A percentile compares a stretch with the other conserved stretches of the same genome.
Evolutionary conservation across 30 jellyfish, hydroid and myxozoan genomes (phyloP).

Genomic region (Hydractinia echinata): DNA sequence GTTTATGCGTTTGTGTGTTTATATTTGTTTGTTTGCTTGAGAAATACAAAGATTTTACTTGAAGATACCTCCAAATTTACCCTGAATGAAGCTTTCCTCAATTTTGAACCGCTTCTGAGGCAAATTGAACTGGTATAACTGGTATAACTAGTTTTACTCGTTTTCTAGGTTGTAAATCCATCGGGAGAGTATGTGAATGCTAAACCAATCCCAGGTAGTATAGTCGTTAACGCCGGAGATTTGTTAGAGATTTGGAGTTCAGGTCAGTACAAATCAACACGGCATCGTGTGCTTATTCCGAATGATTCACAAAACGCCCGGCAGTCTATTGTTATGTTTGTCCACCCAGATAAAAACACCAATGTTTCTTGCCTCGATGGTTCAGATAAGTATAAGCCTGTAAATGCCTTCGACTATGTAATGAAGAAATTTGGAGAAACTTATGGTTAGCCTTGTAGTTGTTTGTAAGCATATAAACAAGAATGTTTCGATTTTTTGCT

Average conservation of each 20-base stretch:
- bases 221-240: conserved; percentile 39
- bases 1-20: too few relatives aligned
- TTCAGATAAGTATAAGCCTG: conserved; percentile 33
- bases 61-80: too few relatives aligned
- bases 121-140: not conserved
- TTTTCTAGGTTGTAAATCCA: conserved; percentile 25
- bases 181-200: conserved; percentile 26
- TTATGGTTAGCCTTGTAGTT: not conserved
- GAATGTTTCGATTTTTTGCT: too few relatives aligned
- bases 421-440: not conserved
- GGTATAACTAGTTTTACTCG: not conserved
- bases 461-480: too few relatives aligned
- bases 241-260: conserved; percentile 36
- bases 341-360: conserved; percentile 31
- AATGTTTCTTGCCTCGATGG: conserved; percentile 41
- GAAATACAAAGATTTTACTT: too few relatives aligned
- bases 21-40: too few relatives aligned
- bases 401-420: conserved; percentile 26
- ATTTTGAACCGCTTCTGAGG: too few relatives aligned
- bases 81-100: too few relatives aligned
- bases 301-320: conserved; percentile 7
- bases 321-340: conserved; percentile 38
- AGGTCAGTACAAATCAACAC: conserved; percentile 36
- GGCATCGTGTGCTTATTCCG: conserved; percentile 26
- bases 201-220: conserved; percentile 30